Conservation (phyloP, 2,113 vertebrate genomes). For the Peucedramus taeniatus region DNA sequence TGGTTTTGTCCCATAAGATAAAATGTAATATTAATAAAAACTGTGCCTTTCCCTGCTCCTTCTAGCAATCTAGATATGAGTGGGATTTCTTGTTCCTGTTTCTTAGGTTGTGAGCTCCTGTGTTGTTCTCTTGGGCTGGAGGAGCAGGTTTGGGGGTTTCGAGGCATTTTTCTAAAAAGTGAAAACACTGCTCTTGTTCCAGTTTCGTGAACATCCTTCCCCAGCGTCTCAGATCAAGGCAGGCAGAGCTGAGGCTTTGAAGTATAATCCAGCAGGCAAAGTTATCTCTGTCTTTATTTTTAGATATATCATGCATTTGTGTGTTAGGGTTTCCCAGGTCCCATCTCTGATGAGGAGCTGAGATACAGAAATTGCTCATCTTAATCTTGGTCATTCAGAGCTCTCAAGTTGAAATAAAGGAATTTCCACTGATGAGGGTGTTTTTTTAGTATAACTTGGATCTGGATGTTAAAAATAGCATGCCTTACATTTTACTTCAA, state of each 20-base stretch:
- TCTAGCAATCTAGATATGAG: not conserved
- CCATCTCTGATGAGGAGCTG: not conserved
- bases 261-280: not conserved
- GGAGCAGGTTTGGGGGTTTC: not conserved
- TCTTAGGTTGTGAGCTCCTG: not conserved
- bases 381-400: not conserved
- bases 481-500: not conserved
- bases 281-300: not conserved
- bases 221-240: not conserved
- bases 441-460: not conserved
- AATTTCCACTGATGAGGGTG: not conserved
- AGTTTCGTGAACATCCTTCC: not conserved
- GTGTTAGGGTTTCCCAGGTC: not conserved
- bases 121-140: not conserved
- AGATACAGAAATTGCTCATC: not conserved
- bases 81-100: not conserved
- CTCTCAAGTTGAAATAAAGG: not conserved
- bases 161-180: not conserved
- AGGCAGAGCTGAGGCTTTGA: not conserved
- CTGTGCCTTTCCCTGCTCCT: not conserved
- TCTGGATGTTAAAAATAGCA: not conserved
- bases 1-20: not conserved
- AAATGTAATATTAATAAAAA: not conserved
- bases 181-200: not conserved
- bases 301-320: not conserved